phyloP scores from a whole-genome alignment of 2,797 vertebrate species.

The Pipistrellus kuhlii region DNA sequence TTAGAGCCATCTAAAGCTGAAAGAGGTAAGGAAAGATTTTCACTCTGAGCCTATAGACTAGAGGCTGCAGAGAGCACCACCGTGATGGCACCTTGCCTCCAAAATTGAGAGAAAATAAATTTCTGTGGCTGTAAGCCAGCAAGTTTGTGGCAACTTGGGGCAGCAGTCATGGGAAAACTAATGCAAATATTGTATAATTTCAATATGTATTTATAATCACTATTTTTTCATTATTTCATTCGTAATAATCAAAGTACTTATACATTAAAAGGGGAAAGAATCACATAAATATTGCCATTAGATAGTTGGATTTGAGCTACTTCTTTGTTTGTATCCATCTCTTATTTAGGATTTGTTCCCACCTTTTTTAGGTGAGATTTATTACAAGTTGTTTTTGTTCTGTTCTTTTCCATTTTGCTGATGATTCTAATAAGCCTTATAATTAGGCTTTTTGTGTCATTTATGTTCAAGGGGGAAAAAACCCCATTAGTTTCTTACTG shows the following conservation, averaged over 20 bases:
- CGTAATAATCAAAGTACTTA: constrained; percentile 34
- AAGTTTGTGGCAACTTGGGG: neutral
- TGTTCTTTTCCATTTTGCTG: constrained; percentile 70
- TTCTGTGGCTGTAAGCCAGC: neutral
- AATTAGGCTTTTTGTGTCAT: constrained; percentile 69
- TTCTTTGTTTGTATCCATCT: neutral
- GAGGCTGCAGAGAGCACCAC: neutral
- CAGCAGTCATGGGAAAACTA: neutral
- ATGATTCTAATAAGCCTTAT: constrained; percentile 58
- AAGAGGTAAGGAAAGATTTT: neutral
- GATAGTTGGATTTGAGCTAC: constrained; percentile 17
- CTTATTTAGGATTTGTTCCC: constrained; percentile 50
- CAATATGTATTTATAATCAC: neutral
- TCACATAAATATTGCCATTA: neutral
- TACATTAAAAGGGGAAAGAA: neutral
- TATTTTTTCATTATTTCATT: constrained; percentile 35
- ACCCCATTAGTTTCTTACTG: constrained; percentile 54
- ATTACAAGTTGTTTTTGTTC: constrained; percentile 62
- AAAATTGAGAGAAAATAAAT: neutral
- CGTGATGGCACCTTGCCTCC: neutral
- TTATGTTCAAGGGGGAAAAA: constrained; percentile 16
- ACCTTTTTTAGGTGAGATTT: constrained; percentile 59
- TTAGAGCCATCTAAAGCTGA: neutral
- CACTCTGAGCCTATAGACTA: neutral
- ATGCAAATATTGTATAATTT: neutral